These are phyloP conservation scores for Echeneis naucrates DNA, from an alignment of 2,797 vertebrate genomes.

Conservation along the genomic window DNA sequence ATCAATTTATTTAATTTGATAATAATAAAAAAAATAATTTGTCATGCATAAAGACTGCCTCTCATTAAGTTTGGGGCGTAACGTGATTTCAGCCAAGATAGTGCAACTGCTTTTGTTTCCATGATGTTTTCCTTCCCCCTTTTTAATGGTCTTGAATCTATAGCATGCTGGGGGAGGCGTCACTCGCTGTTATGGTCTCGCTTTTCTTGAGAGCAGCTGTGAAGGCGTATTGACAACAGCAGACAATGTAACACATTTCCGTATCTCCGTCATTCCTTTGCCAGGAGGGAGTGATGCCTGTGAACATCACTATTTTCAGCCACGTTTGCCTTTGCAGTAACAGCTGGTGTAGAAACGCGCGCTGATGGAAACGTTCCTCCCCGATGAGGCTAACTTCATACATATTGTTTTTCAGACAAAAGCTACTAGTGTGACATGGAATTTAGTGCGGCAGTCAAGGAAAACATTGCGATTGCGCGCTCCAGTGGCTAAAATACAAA, in stretches of 20 bases:
- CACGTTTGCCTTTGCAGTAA: conserved; percentile 3
- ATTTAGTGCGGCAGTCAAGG: background rate
- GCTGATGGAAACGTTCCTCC: conserved; percentile 20
- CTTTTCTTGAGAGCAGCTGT: conserved; percentile 45
- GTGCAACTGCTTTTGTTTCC: conserved; percentile 8
- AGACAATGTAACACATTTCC: conserved; percentile 52
- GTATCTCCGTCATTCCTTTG: background rate
- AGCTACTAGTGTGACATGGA: background rate
- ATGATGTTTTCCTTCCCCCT: conserved; percentile 4
- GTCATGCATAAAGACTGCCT: conserved; percentile 18
- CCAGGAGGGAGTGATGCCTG: conserved; percentile 34
- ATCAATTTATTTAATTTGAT: conserved; percentile 29
- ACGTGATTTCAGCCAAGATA: conserved; percentile 11
- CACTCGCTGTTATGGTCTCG: conserved; percentile 20
- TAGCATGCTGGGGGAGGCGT: conserved; percentile 9
- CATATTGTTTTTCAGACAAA: background rate
- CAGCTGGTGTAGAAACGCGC: background rate
- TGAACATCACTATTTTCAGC: conserved; percentile 45
- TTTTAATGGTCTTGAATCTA: conserved; percentile 9
- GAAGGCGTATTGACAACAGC: conserved; percentile 33
- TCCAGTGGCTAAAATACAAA: background rate
- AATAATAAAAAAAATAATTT: no score
- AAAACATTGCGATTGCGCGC: background rate
- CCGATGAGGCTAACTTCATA: background rate
- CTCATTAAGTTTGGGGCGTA: conserved; percentile 14